These are phyloP conservation scores for Tragelaphus buxtoni DNA, from an alignment of 2,113 vertebrate genomes.

Conservation along the genomic window DNA sequence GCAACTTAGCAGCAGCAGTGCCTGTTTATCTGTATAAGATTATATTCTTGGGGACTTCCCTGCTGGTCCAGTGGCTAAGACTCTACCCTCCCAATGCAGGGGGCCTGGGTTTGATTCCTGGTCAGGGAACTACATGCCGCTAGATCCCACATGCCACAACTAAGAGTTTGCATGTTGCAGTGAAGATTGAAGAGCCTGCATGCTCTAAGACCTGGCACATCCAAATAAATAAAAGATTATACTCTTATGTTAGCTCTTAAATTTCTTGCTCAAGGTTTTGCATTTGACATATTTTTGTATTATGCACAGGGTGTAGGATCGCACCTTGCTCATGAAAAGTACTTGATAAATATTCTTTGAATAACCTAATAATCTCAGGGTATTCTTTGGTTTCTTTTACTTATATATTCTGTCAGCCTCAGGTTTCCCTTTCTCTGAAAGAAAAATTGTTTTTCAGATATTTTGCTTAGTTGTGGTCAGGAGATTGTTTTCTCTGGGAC, in stretches of 20 bases:
- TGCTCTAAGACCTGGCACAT: neutral
- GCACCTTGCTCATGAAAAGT: neutral
- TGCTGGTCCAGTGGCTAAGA: neutral
- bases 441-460: neutral
- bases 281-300: neutral
- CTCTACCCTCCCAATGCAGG: neutral
- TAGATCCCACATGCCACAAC: neutral
- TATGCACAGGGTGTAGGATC: neutral
- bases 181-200: neutral
- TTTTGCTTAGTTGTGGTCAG: neutral
- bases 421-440: neutral
- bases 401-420: neutral
- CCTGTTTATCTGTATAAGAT: neutral
- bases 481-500: slow-evolving; percentile 3
- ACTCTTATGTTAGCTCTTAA: neutral
- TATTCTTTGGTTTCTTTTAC: neutral
- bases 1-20: no score
- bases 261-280: neutral
- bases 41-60: neutral
- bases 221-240: neutral
- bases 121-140: neutral
- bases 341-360: neutral
- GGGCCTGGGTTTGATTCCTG: neutral
- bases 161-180: neutral
- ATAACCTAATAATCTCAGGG: neutral